Base-by-base conservation (phyloP, 2,888 invertebrate species). In the Macrosiphum euphorbiae region DNA sequence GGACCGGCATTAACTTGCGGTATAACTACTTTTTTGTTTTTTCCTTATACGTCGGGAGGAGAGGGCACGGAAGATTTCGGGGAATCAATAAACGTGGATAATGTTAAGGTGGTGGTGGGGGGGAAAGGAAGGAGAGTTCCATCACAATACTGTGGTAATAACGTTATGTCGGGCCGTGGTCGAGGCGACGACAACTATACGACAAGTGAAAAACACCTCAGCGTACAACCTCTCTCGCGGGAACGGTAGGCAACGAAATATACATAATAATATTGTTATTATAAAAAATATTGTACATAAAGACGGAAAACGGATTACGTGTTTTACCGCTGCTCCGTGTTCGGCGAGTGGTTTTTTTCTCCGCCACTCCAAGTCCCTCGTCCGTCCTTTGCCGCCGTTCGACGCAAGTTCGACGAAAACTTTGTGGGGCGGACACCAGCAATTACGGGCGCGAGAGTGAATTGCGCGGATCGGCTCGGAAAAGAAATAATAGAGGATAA, bases 161-260 rank as follows among this genome's bases (percentile, higher is more conserved):
- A 61, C 20, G n/a, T 47, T 85, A 44, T 44, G 10, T 7, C 28
- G 44, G 44, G 44, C 20, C 47, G 44, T 61, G 28, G 67, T n/a
- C 28, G n/a, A 10, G 35, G 5, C 58, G 44, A 61, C 35, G 7
- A 78, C n/a, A 52, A 52, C 52, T 52, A 52, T 35, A 78, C 58
- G 24, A 91, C 85, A 47, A 91, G 85, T 91, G 85, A 58, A 86
- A 92, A 92, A 92, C 26, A 61, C 16, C 35, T 35, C 10, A 61
- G 28, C 84, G 11, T 20, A 35, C 61, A 26, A 86, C 7, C 44
- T 35, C 67, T 88, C 88, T 88, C 88, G 50, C 28, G 87, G 92
- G 92, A 88, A 92, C 67, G 67, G 88, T 52, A 88, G 67, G 88
- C 52, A 88, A 67, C 52, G 88, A 88, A 92, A 92, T 92, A 67